These are phyloP conservation scores for Drosophila bocqueti DNA, from an alignment of 1,140 invertebrate genomes.

Conservation along the genomic window DNA sequence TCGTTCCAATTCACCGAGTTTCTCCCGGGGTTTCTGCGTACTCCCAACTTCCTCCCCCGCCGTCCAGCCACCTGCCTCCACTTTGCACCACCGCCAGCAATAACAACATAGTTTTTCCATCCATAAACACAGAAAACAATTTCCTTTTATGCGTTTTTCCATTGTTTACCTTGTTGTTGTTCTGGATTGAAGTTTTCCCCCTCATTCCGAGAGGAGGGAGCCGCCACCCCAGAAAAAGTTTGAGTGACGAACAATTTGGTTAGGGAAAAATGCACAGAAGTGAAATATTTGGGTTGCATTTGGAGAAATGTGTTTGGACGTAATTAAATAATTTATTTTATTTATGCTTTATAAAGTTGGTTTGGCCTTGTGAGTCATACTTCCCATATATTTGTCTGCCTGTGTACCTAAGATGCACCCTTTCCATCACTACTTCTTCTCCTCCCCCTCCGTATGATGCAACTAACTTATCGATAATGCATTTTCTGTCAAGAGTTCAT, in stretches of 20 bases:
- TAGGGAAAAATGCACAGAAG: neutral
- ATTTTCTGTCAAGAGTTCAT: constrained; percentile 56
- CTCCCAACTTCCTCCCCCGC: neutral
- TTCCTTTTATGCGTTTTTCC: constrained; percentile 65
- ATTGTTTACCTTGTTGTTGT: constrained; percentile 28
- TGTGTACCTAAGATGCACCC: neutral
- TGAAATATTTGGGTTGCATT: neutral
- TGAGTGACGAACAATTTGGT: constrained; percentile 12
- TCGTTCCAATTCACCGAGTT: constrained; percentile 68
- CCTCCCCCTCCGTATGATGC: constrained; percentile 24
- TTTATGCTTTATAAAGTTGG: neutral
- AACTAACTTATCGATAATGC: constrained; percentile 36
- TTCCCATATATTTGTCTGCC: too few relatives aligned
- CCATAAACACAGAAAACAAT: constrained; percentile 65
- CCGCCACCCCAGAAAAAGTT: constrained; percentile 2
- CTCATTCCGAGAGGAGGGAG: constrained; percentile 2
- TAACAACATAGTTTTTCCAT: constrained; percentile 38
- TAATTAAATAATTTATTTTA: neutral
- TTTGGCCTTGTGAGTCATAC: too few relatives aligned
- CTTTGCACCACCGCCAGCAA: constrained; percentile 40
- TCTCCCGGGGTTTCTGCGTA: constrained; percentile 4
- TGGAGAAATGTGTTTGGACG: neutral
- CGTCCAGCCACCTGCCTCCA: constrained; percentile 33
- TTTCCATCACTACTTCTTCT: neutral
- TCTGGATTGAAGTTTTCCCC: constrained; percentile 24